Base-by-base conservation (phyloP, 2,113 vertebrate species). In the Chitala chitala region DNA sequence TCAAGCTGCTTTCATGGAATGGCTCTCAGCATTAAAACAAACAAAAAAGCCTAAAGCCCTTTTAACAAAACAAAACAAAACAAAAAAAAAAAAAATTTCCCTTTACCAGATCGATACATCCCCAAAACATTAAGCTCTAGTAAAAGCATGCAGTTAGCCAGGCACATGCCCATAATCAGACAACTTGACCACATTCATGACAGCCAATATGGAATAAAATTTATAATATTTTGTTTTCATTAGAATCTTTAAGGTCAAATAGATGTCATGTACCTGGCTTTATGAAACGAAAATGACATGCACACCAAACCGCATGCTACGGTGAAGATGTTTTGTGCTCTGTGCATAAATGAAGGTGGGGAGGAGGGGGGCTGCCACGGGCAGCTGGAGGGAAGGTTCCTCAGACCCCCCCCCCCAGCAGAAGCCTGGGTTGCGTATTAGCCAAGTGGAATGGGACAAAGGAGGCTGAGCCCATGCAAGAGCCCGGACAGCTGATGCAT, bases 1-100 rank as follows among this genome's bases (percentile, higher is more conserved):
- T 84, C 92, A 95, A 92, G 89, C 94, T 96, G 94, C 94, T 98
- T 96, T 95, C 31, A 93, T 91, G 90, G 87, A 91, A 80, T 89
- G 92, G 92, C 94, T 93, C 91, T 92, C 94, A 93, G 90, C 86
- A 80, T 78, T 76, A 86, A 85, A 80, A 80, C 64, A 78, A 77
- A 72, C 75, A 56, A n/a, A 10, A 66, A 70, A 53, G 20, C 73
- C 46, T 12, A 1, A 77, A 69, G 76, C 42, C 59, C 64, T 63
- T 63, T 12, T 58, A 75, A 40, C 1, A 78, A 78, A 50, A 78
- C 13, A 63, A 69, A 51, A 59, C 5, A 59, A 29, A 29, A 26
- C 24, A 59, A 0, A 54, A 4, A 9, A 3, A 69, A 15, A 31
- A 29, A 33, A 12, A 69, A 56, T n/a, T 1, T 8, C 13, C 22